Conservation (phyloP, 2,113 vertebrate genomes). For the Cervus canadensis region DNA sequence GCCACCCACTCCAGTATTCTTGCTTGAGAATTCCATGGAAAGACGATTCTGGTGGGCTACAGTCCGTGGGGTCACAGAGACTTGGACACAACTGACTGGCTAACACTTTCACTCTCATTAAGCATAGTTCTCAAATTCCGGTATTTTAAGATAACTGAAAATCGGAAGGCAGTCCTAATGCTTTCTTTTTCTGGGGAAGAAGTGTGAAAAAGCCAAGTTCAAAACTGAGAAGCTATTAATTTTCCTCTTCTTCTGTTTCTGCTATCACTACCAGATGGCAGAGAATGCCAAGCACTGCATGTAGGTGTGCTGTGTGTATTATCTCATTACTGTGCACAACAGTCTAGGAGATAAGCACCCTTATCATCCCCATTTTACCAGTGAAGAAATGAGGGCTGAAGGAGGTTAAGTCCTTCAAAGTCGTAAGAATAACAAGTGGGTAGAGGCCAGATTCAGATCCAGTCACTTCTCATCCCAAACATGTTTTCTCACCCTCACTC, state of each 20-base stretch:
- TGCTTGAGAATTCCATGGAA: neutral
- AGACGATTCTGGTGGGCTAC: neutral
- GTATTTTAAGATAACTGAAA: conserved; percentile 44
- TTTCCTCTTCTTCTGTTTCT: neutral
- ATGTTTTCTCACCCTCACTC: neutral
- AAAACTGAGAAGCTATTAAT: neutral
- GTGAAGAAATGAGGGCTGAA: neutral
- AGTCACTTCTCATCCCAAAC: neutral
- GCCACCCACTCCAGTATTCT: neutral
- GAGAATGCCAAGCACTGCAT: accelerated
- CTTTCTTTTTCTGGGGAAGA: neutral
- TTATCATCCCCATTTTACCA: neutral
- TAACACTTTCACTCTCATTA: neutral
- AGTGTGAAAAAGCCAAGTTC: neutral
- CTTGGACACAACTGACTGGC: neutral
- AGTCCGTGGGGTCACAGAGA: neutral
- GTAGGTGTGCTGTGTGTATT: accelerated
- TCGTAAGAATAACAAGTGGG: neutral
- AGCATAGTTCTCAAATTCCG: conserved; percentile 55
- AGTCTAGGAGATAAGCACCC: neutral
- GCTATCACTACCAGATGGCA: neutral
- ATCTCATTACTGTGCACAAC: neutral
- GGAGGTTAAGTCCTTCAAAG: neutral
- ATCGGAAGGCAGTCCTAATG: neutral
- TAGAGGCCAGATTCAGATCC: neutral